phyloP scores from a whole-genome alignment of 2,797 vertebrate genomes.

The Adrianichthys oophorus region DNA sequence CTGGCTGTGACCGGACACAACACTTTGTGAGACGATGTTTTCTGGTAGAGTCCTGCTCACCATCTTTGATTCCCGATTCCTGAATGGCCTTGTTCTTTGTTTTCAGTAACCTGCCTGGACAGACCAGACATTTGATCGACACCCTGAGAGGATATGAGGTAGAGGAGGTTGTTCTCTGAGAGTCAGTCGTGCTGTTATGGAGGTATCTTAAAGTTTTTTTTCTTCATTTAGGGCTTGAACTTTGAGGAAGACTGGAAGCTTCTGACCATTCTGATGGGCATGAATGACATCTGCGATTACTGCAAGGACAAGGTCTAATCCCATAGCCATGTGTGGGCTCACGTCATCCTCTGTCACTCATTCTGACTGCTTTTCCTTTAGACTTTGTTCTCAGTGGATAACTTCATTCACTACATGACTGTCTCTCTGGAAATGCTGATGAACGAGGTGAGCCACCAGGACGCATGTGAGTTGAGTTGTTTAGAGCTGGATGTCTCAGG shows the following conservation, averaged over 20 bases:
- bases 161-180: neutral
- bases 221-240: conserved; percentile 67
- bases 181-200: neutral
- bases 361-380: conserved; percentile 36
- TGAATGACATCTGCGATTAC: conserved; percentile 85
- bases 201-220: neutral
- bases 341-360: too few relatives aligned
- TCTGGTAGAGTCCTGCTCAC: neutral
- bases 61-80: neutral
- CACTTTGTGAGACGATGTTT: conserved; percentile 67
- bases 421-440: conserved; percentile 83
- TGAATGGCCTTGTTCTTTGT: too few relatives aligned
- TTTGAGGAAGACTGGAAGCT: conserved; percentile 84
- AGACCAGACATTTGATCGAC: conserved; percentile 80
- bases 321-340: neutral
- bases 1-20: conserved; percentile 83
- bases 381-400: conserved; percentile 80
- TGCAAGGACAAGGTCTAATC: conserved; percentile 77
- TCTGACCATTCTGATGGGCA: conserved; percentile 82
- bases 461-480: neutral
- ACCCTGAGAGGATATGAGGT: conserved; percentile 77
- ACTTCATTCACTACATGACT: conserved; percentile 79
- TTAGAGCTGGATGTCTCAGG: neutral
- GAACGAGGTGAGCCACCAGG: conserved; percentile 72
- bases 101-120: conserved; percentile 74